phyloP scores from a whole-genome alignment of 1,140 invertebrate genomes.

The Andrena cerasifolii region DNA sequence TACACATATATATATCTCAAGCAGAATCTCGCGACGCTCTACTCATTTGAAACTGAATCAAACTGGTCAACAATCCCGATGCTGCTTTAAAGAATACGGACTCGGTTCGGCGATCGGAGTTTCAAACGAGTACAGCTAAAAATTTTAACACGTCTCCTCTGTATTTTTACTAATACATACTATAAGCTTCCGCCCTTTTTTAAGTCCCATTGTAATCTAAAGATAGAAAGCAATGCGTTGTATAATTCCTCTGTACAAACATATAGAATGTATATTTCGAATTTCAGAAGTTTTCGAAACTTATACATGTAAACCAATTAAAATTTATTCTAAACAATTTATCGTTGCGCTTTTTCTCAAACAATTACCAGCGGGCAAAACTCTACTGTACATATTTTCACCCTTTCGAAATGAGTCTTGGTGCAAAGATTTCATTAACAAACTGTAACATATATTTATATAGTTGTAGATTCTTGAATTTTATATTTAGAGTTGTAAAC shows the following conservation, averaged over 20 bases:
- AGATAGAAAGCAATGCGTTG: not conserved
- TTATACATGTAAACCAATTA: not conserved
- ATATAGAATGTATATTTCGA: not conserved
- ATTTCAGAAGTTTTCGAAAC: not conserved
- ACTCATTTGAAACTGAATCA: not conserved
- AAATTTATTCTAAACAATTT: not conserved
- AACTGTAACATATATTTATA: too few species aligned
- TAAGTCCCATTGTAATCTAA: not conserved
- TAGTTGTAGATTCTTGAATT: too few species aligned
- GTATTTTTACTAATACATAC: conserved; percentile 37
- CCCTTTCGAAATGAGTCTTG: too few species aligned
- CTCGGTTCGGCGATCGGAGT: not conserved
- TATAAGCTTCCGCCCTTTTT: not conserved
- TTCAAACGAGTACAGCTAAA: conserved; percentile 4
- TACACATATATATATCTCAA: too few species aligned
- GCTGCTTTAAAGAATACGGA: not conserved
- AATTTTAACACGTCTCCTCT: not conserved
- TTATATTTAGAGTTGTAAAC: too few species aligned
- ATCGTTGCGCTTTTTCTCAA: conserved; percentile 3
- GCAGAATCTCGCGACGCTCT: not conserved
- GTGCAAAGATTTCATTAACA: too few species aligned
- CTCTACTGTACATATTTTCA: not conserved
- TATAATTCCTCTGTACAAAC: conserved; percentile 1
- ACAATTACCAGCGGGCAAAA: conserved; percentile 12
- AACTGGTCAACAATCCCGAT: not conserved